Evolutionary conservation across 2,888 invertebrate genomes (phyloP).

Genomic region (Holacanthella duospinosa): DNA sequence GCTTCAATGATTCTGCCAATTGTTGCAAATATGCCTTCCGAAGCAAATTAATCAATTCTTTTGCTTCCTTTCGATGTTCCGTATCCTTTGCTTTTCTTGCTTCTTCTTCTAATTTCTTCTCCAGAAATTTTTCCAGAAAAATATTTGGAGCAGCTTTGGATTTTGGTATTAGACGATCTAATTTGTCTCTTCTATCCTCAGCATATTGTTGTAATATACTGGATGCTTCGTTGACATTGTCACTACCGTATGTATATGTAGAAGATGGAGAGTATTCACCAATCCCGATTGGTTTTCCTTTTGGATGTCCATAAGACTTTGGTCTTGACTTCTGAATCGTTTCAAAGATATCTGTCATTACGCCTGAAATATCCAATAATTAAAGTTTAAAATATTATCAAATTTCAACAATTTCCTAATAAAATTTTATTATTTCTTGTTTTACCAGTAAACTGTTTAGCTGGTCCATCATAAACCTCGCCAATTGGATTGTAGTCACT

Average conservation of each 20-base stretch:
- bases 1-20: background rate
- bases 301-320: background rate
- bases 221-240: background rate
- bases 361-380: background rate
- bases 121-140: conserved; percentile 2
- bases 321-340: background rate
- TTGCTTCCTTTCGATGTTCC: conserved; percentile 2
- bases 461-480: background rate
- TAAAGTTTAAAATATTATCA: background rate
- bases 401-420: background rate
- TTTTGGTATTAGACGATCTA: background rate
- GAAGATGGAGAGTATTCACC: background rate
- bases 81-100: background rate
- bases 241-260: background rate
- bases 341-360: background rate
- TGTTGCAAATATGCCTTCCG: conserved; percentile 8
- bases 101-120: conserved; percentile 6
- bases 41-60: conserved; percentile 1
- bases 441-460: background rate
- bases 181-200: background rate
- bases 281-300: background rate
- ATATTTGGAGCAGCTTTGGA: background rate
- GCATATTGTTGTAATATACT: background rate
- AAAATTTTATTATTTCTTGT: background rate
- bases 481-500: background rate